Base-by-base conservation (phyloP, 2,797 vertebrate species). In the Alca torda region DNA sequence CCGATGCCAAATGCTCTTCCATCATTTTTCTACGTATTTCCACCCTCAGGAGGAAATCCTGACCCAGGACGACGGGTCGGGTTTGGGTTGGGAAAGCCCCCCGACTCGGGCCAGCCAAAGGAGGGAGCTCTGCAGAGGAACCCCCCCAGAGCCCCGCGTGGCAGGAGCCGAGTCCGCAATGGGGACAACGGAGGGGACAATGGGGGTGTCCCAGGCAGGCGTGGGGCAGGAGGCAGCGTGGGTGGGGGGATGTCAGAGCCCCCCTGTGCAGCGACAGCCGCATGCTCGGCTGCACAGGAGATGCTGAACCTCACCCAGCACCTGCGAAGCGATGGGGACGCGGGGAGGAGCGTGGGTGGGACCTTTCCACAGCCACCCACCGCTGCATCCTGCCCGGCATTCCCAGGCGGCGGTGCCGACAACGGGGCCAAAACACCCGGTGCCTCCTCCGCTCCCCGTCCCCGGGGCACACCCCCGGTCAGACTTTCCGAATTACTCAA, bases 31-130 rank as follows among this genome's bases (percentile, higher is more conserved):
- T 68, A 83, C 6, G 26, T 90, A 80, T 59, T 96, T 96, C 95
- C 95, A 87, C 43, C 51, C 82, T 35, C 0, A 0, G 88, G 82
- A 96, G 95, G 95, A 96, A 96, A 96, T 95, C 96, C 96, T 94
- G 96, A 88, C n/a, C 60, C 1, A 11, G 68, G 37, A 57, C 41
- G 75, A 46, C 8, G 79, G 82, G 57, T 70, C 8, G 3, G 53
- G 43, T 37, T 85, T 57, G 76, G 87, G 79, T 63, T 0, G 30
- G 53, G 83, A 74, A 63, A 63, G 35, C 39, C 73, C 73, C 77
- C 8, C 1, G 0, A 1, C 3, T 7, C 0, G 0, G 39, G 33
- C 50, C 41, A 41, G 82, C 25, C 1, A 3, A 50, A 53, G 50
- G n/a, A 70, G 77, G 45, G 75, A 68, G 39, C 39, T 45, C 35